Percentiles rank a stretch among this genome's conserved stretches.
Evolutionary conservation across 2,797 vertebrate species (phyloP).

Genomic region (Trachops cirrhosus): DNA sequence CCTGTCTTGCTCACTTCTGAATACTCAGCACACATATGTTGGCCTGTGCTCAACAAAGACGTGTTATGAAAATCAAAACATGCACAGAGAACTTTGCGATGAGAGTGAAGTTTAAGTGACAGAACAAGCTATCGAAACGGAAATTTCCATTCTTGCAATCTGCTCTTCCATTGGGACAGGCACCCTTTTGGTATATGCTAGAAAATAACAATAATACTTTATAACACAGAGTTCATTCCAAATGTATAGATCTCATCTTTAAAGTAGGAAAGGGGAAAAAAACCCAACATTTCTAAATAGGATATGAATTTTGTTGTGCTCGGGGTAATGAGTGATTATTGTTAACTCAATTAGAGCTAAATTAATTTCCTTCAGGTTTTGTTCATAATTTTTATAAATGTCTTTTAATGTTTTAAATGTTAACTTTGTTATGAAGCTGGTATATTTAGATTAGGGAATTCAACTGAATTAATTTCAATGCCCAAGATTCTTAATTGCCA

Average conservation of each 20-base stretch:
- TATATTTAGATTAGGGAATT: slow-evolving; percentile 80
- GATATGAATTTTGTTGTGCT: slow-evolving; percentile 26
- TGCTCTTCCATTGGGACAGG: neutral
- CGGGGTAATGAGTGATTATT: slow-evolving; percentile 66
- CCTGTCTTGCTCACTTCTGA: neutral
- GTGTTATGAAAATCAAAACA: neutral
- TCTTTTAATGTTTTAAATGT: slow-evolving; percentile 77
- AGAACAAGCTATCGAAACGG: neutral
- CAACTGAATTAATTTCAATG: slow-evolving; percentile 81
- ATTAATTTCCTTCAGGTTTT: slow-evolving; percentile 77
- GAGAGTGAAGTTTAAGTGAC: neutral
- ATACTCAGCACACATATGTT: neutral
- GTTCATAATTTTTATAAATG: slow-evolving; percentile 79
- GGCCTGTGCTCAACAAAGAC: neutral
- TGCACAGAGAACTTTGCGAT: neutral
- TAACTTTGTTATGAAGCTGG: slow-evolving; percentile 80
- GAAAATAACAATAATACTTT: neutral
- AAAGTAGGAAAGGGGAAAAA: neutral
- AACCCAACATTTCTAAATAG: neutral
- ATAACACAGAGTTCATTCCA: neutral
- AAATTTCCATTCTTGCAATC: neutral
- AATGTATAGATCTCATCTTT: neutral
- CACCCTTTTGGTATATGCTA: neutral
- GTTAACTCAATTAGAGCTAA: slow-evolving; percentile 76
- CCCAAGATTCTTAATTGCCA: slow-evolving; percentile 79